Evolutionary conservation across 2,888 invertebrate species (phyloP), one percentile per base, ranked within the genome.

Genomic region (Chesias legatella): DNA sequence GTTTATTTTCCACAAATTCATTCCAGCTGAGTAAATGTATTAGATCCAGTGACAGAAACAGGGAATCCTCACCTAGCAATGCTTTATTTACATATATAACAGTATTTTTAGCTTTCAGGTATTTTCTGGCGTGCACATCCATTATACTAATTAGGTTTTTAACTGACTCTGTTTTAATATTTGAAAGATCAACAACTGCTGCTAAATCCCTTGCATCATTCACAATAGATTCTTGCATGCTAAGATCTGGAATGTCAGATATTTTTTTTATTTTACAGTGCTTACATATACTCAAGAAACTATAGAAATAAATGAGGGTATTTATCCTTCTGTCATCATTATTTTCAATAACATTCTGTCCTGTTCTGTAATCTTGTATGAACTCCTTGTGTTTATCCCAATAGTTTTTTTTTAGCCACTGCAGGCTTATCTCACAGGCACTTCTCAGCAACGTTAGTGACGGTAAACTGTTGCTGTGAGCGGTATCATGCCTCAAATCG

Each of bases 401-500:
- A 71, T 94, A 93, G 60, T 91, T 89, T 24, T 77, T 77, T 74
- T 90, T 89, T 1, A 96, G 72, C 94, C 95, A 96, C 2, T 90
- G 69, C 27, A 94, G 76, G 38, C 92, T 89, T 58, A 91, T 89
- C 13, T 85, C 66, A 10, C 91, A 79, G 1, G 93, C 94, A 52
- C 90, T 85, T 65, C 91, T 83, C 3, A 96, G 77, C 33, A 92
- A 74, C 27, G 81, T 80, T 17, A 93, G 69, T 0, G 92, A 89
- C 8, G 95, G 95, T 20, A 94, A 73, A 46, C 89, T 88, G 50
- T 91, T 89, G 36, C 90, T 90, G 68, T 96, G 96, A 17, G 95
- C 93, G 24, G 93, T 91, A 50, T 94, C 92, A 69, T 96, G 95
- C 35, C 96, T 88, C 34, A 96, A 71, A 51, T 93, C 91, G 4